These are phyloP conservation scores for Zeugodacus cucurbitae DNA, from an alignment of 1,140 invertebrate species.

Conservation along the genomic window DNA sequence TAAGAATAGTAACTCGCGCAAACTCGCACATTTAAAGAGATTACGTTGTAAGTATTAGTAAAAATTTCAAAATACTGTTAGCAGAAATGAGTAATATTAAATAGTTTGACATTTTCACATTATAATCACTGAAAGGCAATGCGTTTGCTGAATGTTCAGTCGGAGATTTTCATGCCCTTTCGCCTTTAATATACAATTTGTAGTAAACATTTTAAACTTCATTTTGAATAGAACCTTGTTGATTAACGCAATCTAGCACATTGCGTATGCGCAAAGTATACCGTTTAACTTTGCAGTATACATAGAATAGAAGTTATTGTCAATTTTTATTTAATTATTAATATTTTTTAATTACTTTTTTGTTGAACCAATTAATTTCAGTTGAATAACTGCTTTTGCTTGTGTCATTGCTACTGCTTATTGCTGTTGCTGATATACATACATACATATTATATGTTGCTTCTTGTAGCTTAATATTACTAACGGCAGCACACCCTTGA, in stretches of 20 bases:
- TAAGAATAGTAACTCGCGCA: neutral
- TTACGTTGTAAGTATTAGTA: neutral
- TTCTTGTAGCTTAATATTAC: neutral
- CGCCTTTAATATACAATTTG: neutral
- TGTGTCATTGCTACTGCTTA: neutral
- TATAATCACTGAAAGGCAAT: neutral
- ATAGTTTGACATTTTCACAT: neutral
- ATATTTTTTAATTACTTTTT: neutral
- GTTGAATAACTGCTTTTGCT: neutral
- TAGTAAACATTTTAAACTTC: neutral
- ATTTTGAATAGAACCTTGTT: neutral
- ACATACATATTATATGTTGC: neutral
- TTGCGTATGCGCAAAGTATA: neutral
- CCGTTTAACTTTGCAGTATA: neutral
- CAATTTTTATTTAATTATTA: neutral
- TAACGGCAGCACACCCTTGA: neutral
- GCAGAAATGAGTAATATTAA: neutral
- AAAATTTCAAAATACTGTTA: constrained; percentile 2
- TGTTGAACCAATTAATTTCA: neutral
- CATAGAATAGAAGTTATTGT: neutral
- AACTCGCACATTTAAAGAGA: neutral
- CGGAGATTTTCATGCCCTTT: neutral
- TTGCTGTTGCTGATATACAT: neutral
- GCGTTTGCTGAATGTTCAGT: neutral
- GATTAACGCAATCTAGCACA: neutral